Percentiles rank a stretch among this genome's conserved stretches.
Conservation (phyloP, 2,888 invertebrate genomes). For the Tachina grossa region DNA sequence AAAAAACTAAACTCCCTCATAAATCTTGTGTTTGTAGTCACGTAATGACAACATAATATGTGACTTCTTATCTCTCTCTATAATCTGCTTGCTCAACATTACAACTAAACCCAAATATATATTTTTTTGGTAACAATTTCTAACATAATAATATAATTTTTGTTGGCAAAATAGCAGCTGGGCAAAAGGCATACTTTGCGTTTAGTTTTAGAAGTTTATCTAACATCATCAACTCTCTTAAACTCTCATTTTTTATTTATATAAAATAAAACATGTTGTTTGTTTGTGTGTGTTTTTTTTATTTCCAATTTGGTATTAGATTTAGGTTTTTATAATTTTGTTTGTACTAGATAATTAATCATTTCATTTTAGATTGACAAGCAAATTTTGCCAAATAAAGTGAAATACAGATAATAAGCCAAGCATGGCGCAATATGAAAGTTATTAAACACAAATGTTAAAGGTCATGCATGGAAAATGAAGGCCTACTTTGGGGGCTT, state of each 20-base stretch:
- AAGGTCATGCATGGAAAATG: not conserved
- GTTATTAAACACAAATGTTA: conserved; percentile 28
- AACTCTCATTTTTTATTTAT: not conserved
- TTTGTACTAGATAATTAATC: conserved; percentile 61
- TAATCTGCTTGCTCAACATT: conserved; percentile 28
- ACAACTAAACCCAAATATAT: conserved; percentile 4
- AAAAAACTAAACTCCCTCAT: conserved; percentile 72
- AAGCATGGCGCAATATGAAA: conserved; percentile 8
- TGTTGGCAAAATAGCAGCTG: not conserved
- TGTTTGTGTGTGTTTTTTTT: not conserved
- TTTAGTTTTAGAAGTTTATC: not conserved
- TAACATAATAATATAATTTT: conserved; percentile 7
- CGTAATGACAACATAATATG: conserved; percentile 81
- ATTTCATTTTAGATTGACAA: conserved; percentile 56
- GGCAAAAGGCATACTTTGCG: not conserved
- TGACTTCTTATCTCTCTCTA: conserved; percentile 68
- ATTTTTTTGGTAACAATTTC: conserved; percentile 3
- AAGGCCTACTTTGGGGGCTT: conserved; percentile 27
- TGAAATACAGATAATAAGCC: conserved; percentile 3
- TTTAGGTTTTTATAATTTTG: conserved; percentile 16
- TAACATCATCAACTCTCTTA: not conserved
- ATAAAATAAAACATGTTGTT: not conserved
- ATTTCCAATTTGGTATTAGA: conserved; percentile 45
- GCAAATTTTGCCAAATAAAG: conserved; percentile 22
- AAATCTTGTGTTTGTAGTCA: conserved; percentile 81